Base-by-base conservation (phyloP, 2,888 invertebrate genomes). In the Drosophila mayaguana region DNA sequence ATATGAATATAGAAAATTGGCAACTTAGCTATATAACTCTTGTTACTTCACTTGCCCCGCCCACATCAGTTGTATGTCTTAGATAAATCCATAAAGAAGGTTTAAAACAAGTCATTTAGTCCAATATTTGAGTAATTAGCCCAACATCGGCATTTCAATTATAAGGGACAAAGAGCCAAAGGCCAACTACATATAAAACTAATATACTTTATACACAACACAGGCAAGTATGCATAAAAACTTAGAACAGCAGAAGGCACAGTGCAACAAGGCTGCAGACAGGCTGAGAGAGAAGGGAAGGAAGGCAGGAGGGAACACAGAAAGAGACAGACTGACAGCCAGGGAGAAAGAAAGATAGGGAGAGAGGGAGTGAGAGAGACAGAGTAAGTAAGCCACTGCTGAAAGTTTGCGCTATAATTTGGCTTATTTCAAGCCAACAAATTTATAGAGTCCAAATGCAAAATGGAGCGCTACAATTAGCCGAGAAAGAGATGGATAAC, bases 391-490 rank as follows among this genome's bases (percentile, higher is more conserved):
- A 55, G 53, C 25, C 63, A 45, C 32, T 22, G 62, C 65, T 63
- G 62, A 87, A 83, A 78, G 72, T 75, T 75, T 81, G 66, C 72
- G 75, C 83, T 78, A 82, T 88, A 88, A 85, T 86, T 86, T 86
- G 85, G 85, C 83, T 86, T 86, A 88, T 88, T 86, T 88, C 63
- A 71, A 71, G 70, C 68, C 68, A 69, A 66, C 75, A 72, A 83
- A 88, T 88, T 86, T 86, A 86, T 88, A 88, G 83, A 85, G 86
- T 78, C 55, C 60, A 83, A 65, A 86, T 86, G 86, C 80, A 88
- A 88, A 86, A 88, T 88, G 75, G 78, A 73, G 80, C 75, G 61
- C 72, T 72, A 67, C 70, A 87, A 84, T 82, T 84, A 82, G 75
- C 87, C 11, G 2, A 0, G 51, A 16, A 40, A 20, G 54, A 59